A percentile compares a stretch with the other conserved stretches of the same genome.
Evolutionary conservation across 64 coral and sea anemone genomes (phyloP).

Genomic region (Trachythela sp.): DNA sequence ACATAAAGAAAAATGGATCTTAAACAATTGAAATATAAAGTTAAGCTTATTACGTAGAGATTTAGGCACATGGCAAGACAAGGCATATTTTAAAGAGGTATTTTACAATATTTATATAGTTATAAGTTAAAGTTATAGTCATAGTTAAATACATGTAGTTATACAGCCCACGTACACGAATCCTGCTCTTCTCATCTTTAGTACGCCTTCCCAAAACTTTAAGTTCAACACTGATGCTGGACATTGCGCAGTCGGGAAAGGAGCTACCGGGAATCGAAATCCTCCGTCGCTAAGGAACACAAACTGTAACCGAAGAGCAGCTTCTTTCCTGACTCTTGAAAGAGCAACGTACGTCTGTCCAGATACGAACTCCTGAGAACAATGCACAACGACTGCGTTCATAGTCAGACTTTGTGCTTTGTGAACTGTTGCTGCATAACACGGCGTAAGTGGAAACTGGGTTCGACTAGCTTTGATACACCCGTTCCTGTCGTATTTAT

Average conservation of each 20-base stretch:
- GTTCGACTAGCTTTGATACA: too few species aligned
- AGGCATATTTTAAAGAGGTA: not conserved
- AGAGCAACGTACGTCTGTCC: too few species aligned
- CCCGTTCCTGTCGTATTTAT: too few species aligned
- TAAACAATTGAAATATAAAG: not conserved
- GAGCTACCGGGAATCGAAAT: conserved; percentile 44
- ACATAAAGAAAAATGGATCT: conserved; percentile 1
- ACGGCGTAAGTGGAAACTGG: too few species aligned
- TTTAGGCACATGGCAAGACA: not conserved
- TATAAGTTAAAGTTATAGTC: too few species aligned
- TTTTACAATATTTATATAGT: too few species aligned
- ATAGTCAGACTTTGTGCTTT: too few species aligned
- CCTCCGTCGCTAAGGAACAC: conserved; percentile 42
- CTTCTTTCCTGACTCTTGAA: too few species aligned
- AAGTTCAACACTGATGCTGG: conserved; percentile 24
- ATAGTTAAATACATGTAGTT: too few species aligned
- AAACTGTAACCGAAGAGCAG: conserved; percentile 36
- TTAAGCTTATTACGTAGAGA: not conserved
- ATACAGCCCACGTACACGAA: conserved; percentile 29
- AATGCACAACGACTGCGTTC: too few species aligned
- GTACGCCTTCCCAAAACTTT: conserved; percentile 38
- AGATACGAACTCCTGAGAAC: too few species aligned
- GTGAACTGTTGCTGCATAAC: too few species aligned
- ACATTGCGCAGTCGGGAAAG: conserved; percentile 35
- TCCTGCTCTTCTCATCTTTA: conserved; percentile 24